These are phyloP conservation scores for Aphrophora alni DNA, from an alignment of 2,888 invertebrate genomes.

Conservation along the genomic window DNA sequence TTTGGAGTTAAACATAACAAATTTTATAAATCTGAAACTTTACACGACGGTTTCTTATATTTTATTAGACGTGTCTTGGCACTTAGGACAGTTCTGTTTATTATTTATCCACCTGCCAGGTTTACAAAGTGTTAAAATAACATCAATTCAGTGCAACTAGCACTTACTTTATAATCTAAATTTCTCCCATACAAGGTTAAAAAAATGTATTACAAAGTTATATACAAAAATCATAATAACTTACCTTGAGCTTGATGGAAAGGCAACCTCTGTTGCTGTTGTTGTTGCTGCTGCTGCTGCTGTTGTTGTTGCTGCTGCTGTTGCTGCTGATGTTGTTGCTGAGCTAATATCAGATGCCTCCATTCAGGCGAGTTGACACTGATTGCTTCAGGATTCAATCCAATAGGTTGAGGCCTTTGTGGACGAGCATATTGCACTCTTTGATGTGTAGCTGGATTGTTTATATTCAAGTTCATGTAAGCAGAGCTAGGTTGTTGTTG, in stretches of 20 bases:
- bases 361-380: constrained; percentile 37
- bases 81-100: no score
- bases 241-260: constrained; percentile 54
- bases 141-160: no score
- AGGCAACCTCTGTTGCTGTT: constrained; percentile 60
- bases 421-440: not conserved
- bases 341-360: constrained; percentile 41
- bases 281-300: constrained; percentile 45
- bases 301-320: constrained; percentile 43
- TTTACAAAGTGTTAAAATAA: no score
- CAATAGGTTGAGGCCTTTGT: not conserved
- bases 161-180: no score
- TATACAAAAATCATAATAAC: no score
- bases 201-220: no score
- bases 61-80: no score
- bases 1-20: no score
- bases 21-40: no score
- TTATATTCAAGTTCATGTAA: not conserved
- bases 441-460: not conserved
- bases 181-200: no score
- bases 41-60: no score
- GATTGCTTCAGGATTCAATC: not conserved
- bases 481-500: not conserved
- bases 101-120: no score
- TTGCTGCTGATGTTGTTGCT: constrained; percentile 41